phyloP scores from a whole-genome alignment of 2,888 invertebrate species.

The Callyntrura guangdongensis region DNA sequence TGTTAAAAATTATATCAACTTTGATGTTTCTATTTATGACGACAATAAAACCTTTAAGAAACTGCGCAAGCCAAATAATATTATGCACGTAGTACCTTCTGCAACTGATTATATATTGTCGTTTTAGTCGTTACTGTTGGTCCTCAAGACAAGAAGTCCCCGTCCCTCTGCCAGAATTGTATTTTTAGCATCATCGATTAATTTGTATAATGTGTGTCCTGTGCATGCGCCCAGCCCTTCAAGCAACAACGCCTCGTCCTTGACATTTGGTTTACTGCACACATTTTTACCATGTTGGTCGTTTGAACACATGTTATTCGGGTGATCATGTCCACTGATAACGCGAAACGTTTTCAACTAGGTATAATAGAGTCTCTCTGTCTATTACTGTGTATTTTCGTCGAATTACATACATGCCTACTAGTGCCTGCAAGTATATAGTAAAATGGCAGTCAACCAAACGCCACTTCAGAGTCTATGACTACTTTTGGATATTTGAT shows the following conservation, averaged over 20 bases:
- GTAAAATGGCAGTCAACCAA: not conserved
- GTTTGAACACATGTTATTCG: constrained; percentile 34
- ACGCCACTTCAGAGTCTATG: not conserved
- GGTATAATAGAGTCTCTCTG: not conserved
- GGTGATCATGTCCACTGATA: constrained; percentile 29
- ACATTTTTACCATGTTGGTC: constrained; percentile 24
- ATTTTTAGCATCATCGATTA: constrained; percentile 48
- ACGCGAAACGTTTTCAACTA: not conserved
- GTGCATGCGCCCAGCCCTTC: constrained; percentile 60
- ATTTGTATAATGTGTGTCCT: not conserved
- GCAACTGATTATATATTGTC: too few species aligned
- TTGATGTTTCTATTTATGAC: not conserved
- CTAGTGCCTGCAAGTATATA: too few species aligned
- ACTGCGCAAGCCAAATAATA: constrained; percentile 7
- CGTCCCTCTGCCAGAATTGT: not conserved
- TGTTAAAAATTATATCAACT: too few species aligned
- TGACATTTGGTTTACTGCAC: constrained; percentile 68
- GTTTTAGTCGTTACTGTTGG: not conserved
- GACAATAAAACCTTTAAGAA: constrained; percentile 13
- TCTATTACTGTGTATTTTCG: not conserved
- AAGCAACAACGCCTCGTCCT: constrained; percentile 70
- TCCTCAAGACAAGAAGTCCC: not conserved
- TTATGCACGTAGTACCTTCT: too few species aligned
- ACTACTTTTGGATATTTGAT: constrained; percentile 4
- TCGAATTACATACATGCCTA: too few species aligned